Evolutionary conservation across 1,140 invertebrate species (phyloP), one percentile per base, ranked within the genome.

Genomic region (Gyrodactylus salaris): DNA sequence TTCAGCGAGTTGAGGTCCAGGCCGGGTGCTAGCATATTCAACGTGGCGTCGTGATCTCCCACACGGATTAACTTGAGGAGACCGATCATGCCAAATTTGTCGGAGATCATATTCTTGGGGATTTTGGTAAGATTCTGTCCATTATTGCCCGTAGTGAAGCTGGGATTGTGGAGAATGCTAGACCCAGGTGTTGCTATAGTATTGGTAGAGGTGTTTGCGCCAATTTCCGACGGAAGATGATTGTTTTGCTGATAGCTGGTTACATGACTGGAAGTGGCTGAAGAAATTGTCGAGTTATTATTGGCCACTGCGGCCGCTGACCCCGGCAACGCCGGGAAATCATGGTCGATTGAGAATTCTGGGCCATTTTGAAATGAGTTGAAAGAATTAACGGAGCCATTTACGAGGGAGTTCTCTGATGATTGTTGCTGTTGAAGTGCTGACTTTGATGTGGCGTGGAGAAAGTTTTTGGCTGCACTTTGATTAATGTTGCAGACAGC

Each of bases 41-140:
- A 82, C 81, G 92, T 92, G 25, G 88, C 89, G 83, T 96, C 90
- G 23, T 89, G 89, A 83, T 99, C 93, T 69, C 92, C 90, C 75
- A 91, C 89, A 79, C 91, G 85, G 76, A 99, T 94, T 81, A 97
- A 97, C 74, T 92, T 92, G 79, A 98, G 82, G 73, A 98, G 84
- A 27, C 94, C 94, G 75, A 96, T 91, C 84, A 98, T 96, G 75
- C 94, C 94, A 83, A 95, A 99, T 83, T 98, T 93, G 83, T 99
- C 95, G 76, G 88, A 89, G 74, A 99, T 90, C 93, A 98, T 98
- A 79, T 88, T 89, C 73, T 86, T 85, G 69, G 94, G 94, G 84
- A 99, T 97, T 82, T 97, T 94, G 77, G 91, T 91, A 76, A 98
- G n/a, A 16, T 7, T 16, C 7, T 16, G 34, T 7, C 7, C 34